Percentiles rank a stretch among this genome's conserved stretches.
These are phyloP conservation scores for Platycnemis pennipes DNA, from an alignment of 2,888 invertebrate genomes.

Conservation along the genomic window DNA sequence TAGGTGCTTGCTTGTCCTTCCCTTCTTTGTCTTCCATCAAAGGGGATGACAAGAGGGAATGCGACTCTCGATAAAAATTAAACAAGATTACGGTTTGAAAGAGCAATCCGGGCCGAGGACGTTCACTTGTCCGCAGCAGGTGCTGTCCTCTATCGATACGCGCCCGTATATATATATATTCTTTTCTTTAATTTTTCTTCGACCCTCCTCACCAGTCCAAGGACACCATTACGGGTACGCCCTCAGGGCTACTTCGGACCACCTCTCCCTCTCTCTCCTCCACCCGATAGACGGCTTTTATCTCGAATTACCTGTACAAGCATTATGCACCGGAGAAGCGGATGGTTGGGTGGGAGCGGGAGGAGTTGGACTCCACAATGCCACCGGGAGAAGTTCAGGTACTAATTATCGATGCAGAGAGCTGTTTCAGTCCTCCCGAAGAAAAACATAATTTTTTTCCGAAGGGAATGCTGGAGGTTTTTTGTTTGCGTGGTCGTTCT, in stretches of 20 bases:
- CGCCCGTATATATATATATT: background rate
- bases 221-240: background rate
- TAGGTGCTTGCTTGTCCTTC: background rate
- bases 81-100: background rate
- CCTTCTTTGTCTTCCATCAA: background rate
- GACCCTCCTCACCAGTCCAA: background rate
- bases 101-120: constrained; percentile 56
- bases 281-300: background rate
- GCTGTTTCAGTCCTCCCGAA: background rate
- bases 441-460: background rate
- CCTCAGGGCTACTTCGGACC: constrained; percentile 29
- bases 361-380: background rate
- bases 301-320: background rate
- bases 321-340: background rate
- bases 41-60: background rate
- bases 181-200: background rate
- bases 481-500: background rate
- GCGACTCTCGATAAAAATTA: background rate
- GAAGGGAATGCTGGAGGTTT: background rate
- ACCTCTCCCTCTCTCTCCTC: background rate
- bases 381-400: background rate
- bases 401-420: background rate
- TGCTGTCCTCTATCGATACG: background rate
- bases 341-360: background rate
- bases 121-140: constrained; percentile 37